Evolutionary conservation across 2,797 vertebrate genomes (phyloP).

Genomic region (Lepidocolaptes lacrymiger): DNA sequence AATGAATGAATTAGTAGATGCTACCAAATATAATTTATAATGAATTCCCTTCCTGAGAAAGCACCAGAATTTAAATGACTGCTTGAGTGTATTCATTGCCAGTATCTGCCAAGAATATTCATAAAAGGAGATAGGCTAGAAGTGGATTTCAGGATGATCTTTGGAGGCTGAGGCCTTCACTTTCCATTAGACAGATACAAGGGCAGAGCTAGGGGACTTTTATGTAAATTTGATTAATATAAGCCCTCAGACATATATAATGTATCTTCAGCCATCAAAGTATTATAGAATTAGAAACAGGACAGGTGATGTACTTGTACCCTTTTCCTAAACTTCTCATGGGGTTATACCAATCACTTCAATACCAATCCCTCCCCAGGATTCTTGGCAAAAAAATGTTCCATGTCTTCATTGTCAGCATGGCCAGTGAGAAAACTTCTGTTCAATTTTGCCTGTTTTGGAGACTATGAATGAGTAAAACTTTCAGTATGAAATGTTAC

Average conservation of each 20-base stretch:
- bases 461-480: background rate
- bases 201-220: background rate
- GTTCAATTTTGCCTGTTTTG: background rate
- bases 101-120: constrained; percentile 20
- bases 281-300: background rate
- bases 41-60: constrained; percentile 2
- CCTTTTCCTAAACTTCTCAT: background rate
- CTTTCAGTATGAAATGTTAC: background rate
- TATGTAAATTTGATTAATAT: background rate
- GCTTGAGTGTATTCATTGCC: constrained; percentile 10
- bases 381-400: background rate
- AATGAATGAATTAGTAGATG: constrained; percentile 17
- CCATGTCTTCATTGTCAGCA: background rate
- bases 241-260: background rate
- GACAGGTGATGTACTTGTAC: background rate
- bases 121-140: background rate
- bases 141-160: background rate
- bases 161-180: background rate
- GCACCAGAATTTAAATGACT: constrained; percentile 39
- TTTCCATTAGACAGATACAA: background rate
- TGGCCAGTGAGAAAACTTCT: background rate
- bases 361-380: background rate
- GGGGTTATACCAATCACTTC: background rate
- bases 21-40: constrained; percentile 30
- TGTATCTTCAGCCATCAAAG: background rate